Evolutionary conservation across 2,888 invertebrate genomes (phyloP).

Genomic region (Aricia artaxerxes): DNA sequence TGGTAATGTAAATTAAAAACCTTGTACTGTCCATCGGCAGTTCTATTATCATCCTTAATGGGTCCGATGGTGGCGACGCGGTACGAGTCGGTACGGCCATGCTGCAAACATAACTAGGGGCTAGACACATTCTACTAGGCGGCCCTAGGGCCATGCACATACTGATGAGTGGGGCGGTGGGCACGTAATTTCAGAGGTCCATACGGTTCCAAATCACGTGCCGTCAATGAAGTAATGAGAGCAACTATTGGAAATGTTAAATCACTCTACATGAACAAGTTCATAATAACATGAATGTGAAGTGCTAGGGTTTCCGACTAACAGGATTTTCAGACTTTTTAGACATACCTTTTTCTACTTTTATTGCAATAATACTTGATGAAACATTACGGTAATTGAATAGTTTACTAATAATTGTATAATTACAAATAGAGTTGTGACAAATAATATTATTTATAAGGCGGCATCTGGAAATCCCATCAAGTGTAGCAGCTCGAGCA

Average conservation of each 20-base stretch:
- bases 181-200: constrained; percentile 47
- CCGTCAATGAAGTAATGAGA: constrained; percentile 25
- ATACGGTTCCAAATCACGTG: constrained; percentile 21
- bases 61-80: constrained; percentile 96
- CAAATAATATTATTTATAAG: neutral
- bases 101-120: constrained; percentile 86
- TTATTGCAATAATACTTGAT: neutral
- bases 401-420: neutral
- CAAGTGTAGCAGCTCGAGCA: neutral
- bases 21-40: constrained; percentile 96
- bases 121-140: constrained; percentile 78
- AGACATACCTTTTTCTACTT: neutral
- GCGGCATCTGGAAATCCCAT: neutral
- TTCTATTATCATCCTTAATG: constrained; percentile 96
- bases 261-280: constrained; percentile 1
- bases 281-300: neutral
- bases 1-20: constrained; percentile 81
- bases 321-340: constrained; percentile 8
- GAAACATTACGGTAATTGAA: neutral
- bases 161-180: constrained; percentile 56
- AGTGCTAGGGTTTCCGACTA: neutral
- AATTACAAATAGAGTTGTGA: neutral
- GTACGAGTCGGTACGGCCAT: constrained; percentile 98
- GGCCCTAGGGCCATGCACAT: constrained; percentile 73
- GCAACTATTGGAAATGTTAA: constrained; percentile 22